These are phyloP conservation scores for Menura novaehollandiae DNA, from an alignment of 2,113 vertebrate species.

Conservation along the genomic window DNA sequence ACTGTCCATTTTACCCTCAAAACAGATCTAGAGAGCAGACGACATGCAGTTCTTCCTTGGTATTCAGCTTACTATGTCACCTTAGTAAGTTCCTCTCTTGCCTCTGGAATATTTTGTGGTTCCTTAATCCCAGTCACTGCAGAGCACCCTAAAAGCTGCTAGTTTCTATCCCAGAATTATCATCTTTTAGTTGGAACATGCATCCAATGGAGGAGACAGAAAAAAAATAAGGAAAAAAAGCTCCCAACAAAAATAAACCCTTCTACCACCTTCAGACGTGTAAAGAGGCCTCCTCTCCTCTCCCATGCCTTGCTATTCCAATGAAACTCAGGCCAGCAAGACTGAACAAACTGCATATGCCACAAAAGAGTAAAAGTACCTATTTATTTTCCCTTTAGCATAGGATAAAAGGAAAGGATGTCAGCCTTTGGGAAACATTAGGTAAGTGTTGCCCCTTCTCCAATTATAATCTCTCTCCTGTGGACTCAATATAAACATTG, in stretches of 20 bases:
- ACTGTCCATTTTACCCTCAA: neutral
- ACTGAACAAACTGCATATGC: neutral
- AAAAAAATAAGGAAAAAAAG: neutral
- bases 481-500: neutral
- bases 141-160: neutral
- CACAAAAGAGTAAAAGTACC: neutral
- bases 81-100: neutral
- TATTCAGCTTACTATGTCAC: neutral
- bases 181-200: neutral
- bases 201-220: neutral
- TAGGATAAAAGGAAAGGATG: neutral
- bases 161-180: neutral
- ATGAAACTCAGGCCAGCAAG: neutral
- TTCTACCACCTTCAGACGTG: neutral
- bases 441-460: neutral
- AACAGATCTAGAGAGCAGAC: neutral
- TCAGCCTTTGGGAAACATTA: neutral
- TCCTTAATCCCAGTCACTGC: neutral
- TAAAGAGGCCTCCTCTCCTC: neutral
- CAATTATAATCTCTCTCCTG: neutral
- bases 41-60: neutral
- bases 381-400: neutral
- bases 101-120: neutral
- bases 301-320: neutral
- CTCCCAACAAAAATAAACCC: neutral